Evolutionary conservation across 2,797 vertebrate species (phyloP).

Genomic region (Siniperca obscura): DNA sequence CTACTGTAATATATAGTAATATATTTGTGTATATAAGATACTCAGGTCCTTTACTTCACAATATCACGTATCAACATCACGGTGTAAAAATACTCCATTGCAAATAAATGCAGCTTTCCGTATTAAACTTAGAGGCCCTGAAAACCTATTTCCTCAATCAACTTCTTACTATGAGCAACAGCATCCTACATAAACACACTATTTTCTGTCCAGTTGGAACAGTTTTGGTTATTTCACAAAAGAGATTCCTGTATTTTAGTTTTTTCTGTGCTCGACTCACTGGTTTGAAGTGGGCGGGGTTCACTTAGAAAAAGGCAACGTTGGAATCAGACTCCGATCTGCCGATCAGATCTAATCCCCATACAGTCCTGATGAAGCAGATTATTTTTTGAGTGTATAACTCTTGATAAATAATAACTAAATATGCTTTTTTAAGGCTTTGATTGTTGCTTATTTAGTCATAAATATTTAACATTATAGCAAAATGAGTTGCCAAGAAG

Average conservation of each 20-base stretch:
- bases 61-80: background rate
- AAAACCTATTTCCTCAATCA: background rate
- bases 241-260: background rate
- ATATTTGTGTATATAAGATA: background rate
- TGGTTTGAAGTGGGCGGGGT: background rate
- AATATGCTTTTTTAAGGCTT: background rate
- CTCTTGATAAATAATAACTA: background rate
- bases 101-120: background rate
- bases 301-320: background rate
- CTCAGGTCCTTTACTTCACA: background rate
- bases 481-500: background rate
- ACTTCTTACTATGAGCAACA: background rate
- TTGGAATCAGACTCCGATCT: background rate
- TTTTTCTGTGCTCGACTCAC: background rate
- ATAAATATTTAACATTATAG: background rate
- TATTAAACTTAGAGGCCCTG: background rate
- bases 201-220: background rate
- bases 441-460: background rate
- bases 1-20: background rate
- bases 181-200: background rate
- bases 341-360: background rate
- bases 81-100: background rate
- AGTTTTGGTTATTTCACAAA: background rate
- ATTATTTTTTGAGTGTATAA: background rate
- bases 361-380: background rate